These are phyloP conservation scores for Drosophila subpulchrella DNA, from an alignment of 1,140 invertebrate genomes.

Conservation along the genomic window DNA sequence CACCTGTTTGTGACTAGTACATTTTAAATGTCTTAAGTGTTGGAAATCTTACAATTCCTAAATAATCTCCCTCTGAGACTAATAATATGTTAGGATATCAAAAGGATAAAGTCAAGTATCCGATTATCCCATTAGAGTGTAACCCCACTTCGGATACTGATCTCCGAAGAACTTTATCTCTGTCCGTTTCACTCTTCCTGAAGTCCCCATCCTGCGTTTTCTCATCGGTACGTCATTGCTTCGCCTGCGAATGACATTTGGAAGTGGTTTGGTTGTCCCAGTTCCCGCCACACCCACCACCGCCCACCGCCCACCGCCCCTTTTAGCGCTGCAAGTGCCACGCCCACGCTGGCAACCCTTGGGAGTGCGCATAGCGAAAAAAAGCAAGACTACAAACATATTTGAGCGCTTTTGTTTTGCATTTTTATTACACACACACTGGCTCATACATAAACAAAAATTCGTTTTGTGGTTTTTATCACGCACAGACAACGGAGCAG, in stretches of 20 bases:
- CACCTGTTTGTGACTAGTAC: too few relatives aligned
- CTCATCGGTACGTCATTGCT: constrained; percentile 70
- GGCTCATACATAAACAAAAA: constrained; percentile 50
- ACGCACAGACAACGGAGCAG: constrained; percentile 51
- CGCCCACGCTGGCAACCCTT: constrained; percentile 49
- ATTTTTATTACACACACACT: constrained; percentile 65
- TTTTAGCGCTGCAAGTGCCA: constrained; percentile 48
- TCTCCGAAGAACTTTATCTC: constrained; percentile 6
- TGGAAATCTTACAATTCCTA: too few relatives aligned
- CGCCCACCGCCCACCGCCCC: constrained; percentile 1
- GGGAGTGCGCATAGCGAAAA: background rate
- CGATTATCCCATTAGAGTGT: background rate
- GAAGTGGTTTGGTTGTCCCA: constrained; percentile 68
- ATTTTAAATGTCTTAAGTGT: too few relatives aligned
- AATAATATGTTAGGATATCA: too few relatives aligned
- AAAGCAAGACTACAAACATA: constrained; percentile 54
- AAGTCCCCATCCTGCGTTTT: constrained; percentile 8
- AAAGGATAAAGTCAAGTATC: background rate
- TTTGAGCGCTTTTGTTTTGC: constrained; percentile 78
- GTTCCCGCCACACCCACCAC: background rate
- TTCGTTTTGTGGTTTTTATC: constrained; percentile 79
- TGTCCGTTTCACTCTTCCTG: constrained; percentile 11
- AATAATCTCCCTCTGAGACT: too few relatives aligned
- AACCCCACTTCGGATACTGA: background rate
- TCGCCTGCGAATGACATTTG: constrained; percentile 76